These are phyloP conservation scores for Anomalospiza imberbis DNA, from an alignment of 2,797 vertebrate genomes.

Conservation along the genomic window DNA sequence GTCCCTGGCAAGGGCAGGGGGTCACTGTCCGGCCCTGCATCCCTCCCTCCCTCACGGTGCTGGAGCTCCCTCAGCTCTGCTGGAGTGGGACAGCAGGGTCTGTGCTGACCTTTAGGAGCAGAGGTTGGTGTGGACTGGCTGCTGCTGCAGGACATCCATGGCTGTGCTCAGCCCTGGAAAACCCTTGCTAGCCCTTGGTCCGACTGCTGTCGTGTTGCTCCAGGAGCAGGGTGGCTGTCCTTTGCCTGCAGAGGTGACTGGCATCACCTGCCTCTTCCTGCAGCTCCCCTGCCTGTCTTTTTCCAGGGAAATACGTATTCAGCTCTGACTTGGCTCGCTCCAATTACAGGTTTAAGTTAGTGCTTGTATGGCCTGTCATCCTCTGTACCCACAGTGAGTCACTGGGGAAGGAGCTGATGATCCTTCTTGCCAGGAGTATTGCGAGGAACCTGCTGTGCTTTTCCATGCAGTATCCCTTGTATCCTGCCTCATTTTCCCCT, in stretches of 20 bases:
- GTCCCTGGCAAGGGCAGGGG: neutral
- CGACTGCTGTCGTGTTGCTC: rapidly evolving
- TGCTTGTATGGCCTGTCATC: neutral
- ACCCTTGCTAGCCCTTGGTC: neutral
- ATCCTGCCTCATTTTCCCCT: neutral
- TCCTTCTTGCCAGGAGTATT: neutral
- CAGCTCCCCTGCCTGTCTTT: neutral
- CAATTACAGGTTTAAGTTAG: neutral
- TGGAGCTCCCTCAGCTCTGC: neutral
- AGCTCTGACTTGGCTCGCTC: neutral
- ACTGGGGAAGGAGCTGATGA: neutral
- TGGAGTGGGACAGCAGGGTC: neutral
- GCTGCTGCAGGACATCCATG: neutral
- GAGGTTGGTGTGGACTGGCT: neutral
- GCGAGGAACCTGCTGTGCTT: neutral
- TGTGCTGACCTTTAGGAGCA: neutral
- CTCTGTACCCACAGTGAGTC: neutral
- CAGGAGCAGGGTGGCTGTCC: neutral
- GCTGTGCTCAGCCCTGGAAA: neutral
- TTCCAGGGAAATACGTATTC: neutral
- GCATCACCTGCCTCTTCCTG: neutral
- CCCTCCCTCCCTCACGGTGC: rapidly evolving
- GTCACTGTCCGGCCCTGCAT: neutral
- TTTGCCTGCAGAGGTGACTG: neutral
- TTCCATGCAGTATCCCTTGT: neutral